A percentile compares a stretch with the other conserved stretches of the same genome.
phyloP scores from a whole-genome alignment of 1,140 invertebrate species.

The Caenorhabditis brenneri region DNA sequence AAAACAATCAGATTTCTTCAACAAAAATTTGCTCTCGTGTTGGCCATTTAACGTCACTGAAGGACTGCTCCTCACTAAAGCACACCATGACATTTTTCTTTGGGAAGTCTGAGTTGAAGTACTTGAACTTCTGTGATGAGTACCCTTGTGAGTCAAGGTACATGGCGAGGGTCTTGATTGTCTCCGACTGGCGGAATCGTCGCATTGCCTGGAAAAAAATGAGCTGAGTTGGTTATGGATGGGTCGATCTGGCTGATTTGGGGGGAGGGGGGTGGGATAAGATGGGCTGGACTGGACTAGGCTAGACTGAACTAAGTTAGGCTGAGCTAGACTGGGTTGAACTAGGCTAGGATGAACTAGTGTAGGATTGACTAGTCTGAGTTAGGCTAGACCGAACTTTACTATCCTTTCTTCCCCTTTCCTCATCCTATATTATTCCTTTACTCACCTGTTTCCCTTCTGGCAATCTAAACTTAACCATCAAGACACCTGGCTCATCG shows the following conservation, averaged over 20 bases:
- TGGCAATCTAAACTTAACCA: constrained; percentile 29
- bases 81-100: constrained; percentile 37
- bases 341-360: too few relatives aligned
- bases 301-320: too few relatives aligned
- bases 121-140: not conserved
- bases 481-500: not conserved
- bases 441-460: constrained; percentile 14
- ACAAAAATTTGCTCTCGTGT: constrained; percentile 39
- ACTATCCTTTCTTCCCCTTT: too few relatives aligned
- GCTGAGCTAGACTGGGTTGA: too few relatives aligned
- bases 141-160: constrained; percentile 17
- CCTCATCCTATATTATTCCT: not conserved
- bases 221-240: not conserved
- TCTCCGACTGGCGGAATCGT: constrained; percentile 19
- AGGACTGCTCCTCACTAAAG: not conserved
- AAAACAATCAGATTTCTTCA: constrained; percentile 3
- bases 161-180: not conserved
- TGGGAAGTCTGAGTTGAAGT: constrained; percentile 45
- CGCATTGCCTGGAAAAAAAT: constrained; percentile 20
- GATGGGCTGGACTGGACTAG: too few relatives aligned
- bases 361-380: too few relatives aligned
- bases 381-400: too few relatives aligned
- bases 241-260: too few relatives aligned
- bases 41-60: constrained; percentile 17
- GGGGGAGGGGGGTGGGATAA: too few relatives aligned